Percentiles rank a stretch among this genome's conserved stretches.
Evolutionary conservation across 37 sponge, comb jelly and placozoan species (phyloP).

Genomic region (Ianthella basta): DNA sequence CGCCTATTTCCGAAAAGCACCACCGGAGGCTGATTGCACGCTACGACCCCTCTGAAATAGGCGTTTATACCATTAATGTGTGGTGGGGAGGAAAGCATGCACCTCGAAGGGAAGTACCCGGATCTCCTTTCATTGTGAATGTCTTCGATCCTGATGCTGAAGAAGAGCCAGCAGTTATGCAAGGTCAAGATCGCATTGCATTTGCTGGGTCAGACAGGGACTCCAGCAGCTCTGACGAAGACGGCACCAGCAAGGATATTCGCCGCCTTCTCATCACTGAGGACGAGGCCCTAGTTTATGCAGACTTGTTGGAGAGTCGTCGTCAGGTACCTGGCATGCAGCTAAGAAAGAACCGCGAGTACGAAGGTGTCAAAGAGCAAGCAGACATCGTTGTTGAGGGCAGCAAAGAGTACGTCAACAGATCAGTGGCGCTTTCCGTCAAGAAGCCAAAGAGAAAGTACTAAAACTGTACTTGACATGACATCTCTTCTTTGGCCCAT

Average conservation of each 20-base stretch:
- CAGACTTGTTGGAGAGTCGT: background rate
- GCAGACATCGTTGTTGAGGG: slow-evolving; percentile 12
- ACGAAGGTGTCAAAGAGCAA: slow-evolving; percentile 24
- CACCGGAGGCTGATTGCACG: slow-evolving; percentile 56
- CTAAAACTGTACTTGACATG: too few species aligned
- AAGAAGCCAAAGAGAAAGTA: background rate
- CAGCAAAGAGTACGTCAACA: slow-evolving; percentile 4
- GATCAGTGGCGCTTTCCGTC: background rate
- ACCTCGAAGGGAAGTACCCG: slow-evolving; percentile 31
- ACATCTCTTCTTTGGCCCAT: too few species aligned
- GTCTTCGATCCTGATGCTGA: slow-evolving; percentile 32
- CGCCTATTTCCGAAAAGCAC: slow-evolving; percentile 54
- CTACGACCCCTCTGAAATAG: slow-evolving; percentile 67
- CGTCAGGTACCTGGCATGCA: background rate
- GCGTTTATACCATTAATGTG: slow-evolving; percentile 68
- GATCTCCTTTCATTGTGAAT: slow-evolving; percentile 73
- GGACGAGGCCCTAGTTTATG: slow-evolving; percentile 18
- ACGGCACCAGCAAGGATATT: background rate
- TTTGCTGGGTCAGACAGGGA: background rate
- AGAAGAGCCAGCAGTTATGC: background rate
- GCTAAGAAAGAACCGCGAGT: too few species aligned
- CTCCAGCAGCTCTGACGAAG: slow-evolving; percentile 15
- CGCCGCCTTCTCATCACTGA: slow-evolving; percentile 1
- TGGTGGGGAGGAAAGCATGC: slow-evolving; percentile 77
- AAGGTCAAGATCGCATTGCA: background rate